Conservation (phyloP, 1,140 invertebrate species). For the Megalonaias nervosa region DNA sequence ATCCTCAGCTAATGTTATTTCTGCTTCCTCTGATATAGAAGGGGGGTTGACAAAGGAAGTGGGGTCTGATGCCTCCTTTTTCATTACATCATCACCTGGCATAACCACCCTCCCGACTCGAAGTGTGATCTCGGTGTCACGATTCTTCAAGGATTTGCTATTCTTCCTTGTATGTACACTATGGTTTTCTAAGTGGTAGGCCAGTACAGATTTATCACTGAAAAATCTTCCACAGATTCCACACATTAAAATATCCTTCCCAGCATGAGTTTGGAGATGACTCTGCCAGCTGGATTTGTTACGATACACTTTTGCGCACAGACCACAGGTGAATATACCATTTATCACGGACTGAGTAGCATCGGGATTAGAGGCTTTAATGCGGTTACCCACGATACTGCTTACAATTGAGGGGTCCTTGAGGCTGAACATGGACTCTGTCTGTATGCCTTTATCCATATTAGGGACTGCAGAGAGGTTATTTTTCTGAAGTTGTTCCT, state of each 20-base stretch:
- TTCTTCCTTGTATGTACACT: constrained; percentile 13
- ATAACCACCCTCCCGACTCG: not conserved
- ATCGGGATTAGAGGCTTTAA: constrained; percentile 11
- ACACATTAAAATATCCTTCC: constrained; percentile 31
- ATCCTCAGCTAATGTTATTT: not conserved
- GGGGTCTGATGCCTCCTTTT: no score
- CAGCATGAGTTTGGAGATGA: constrained; percentile 24
- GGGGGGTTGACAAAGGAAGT: not conserved
- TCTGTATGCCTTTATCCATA: constrained; percentile 17
- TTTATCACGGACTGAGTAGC: constrained; percentile 11
- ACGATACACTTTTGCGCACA: constrained; percentile 32
- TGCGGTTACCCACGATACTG: constrained; percentile 24
- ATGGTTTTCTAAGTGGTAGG: constrained; percentile 26
- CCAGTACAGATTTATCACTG: constrained; percentile 4
- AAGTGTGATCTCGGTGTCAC: not conserved
- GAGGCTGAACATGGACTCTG: constrained; percentile 31
- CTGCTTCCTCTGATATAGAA: constrained; percentile 2
- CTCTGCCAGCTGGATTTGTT: constrained; percentile 33
- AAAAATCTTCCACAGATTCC: constrained; percentile 31
- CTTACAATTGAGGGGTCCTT: constrained; percentile 22
- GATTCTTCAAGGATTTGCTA: not conserved
- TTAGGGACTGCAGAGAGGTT: no score
- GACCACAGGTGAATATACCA: constrained; percentile 30
- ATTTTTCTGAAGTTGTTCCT: no score
- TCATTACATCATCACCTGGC: not conserved